Evolutionary conservation across 2,888 invertebrate species (phyloP).

Genomic region (Epirrita christyi): DNA sequence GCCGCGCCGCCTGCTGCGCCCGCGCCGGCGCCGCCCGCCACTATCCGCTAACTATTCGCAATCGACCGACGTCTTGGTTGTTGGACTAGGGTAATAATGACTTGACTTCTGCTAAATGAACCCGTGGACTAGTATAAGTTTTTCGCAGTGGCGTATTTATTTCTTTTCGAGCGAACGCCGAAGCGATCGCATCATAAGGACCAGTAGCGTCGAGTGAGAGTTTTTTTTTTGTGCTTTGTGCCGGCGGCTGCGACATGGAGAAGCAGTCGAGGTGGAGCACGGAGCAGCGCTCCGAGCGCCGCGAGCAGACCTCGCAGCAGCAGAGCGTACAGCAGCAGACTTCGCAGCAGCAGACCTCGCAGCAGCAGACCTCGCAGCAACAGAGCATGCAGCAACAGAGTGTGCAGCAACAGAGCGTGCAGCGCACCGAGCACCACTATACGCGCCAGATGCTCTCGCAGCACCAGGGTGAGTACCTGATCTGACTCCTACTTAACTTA

Average conservation of each 20-base stretch:
- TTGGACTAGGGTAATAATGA: conserved; percentile 90
- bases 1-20: conserved; percentile 50
- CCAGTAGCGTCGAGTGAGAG: conserved; percentile 79
- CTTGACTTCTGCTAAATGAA: conserved; percentile 90
- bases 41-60: conserved; percentile 96
- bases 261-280: conserved; percentile 86
- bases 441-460: conserved; percentile 91
- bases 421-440: conserved; percentile 88
- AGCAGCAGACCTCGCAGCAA: conserved; percentile 82
- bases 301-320: conserved; percentile 79
- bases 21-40: conserved; percentile 77
- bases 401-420: conserved; percentile 78
- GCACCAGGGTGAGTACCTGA: conserved; percentile 72
- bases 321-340: no score
- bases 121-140: conserved; percentile 83
- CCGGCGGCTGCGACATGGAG: conserved; percentile 87
- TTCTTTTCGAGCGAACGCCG: conserved; percentile 67
- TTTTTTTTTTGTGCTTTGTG: conserved; percentile 79
- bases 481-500: background rate
- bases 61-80: conserved; percentile 97
- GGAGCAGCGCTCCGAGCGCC: conserved; percentile 81
- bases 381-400: conserved; percentile 80
- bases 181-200: conserved; percentile 68
- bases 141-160: conserved; percentile 78
- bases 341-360: no score